These are phyloP conservation scores for Nephrotoma guestfalica DNA, from an alignment of 2,888 invertebrate genomes.

Conservation along the genomic window DNA sequence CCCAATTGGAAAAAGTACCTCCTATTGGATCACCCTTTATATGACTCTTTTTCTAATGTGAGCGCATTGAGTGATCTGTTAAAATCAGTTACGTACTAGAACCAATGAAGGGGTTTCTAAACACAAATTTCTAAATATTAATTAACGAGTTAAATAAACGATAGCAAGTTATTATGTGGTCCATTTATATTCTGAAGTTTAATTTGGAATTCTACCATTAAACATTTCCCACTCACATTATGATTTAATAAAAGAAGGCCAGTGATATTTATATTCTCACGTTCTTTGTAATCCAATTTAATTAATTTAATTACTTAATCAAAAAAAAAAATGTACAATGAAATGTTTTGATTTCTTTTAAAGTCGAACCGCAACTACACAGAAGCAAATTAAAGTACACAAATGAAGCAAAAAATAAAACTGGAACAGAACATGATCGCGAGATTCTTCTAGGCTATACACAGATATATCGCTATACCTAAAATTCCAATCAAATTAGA, in stretches of 20 bases:
- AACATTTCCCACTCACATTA: background rate
- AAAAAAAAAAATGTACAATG: background rate
- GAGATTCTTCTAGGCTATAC: background rate
- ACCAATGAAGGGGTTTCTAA: no score
- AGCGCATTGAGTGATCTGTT: no score
- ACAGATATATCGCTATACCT: no score
- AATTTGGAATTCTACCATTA: background rate
- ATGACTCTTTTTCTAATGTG: no score
- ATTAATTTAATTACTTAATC: background rate
- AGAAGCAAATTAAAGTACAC: background rate
- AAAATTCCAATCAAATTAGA: background rate
- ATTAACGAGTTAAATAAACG: no score
- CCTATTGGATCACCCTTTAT: no score
- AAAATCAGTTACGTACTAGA: no score
- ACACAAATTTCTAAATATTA: no score
- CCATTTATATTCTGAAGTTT: no score
- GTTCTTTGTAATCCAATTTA: background rate
- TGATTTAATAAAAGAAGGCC: background rate
- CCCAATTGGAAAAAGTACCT: no score
- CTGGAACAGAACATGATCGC: background rate
- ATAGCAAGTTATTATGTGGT: no score
- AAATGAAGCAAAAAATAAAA: background rate
- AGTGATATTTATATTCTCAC: background rate
- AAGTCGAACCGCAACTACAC: background rate
- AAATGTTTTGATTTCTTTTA: background rate